These are phyloP conservation scores for Sturnira hondurensis DNA, from an alignment of 2,113 vertebrate species.

Conservation along the genomic window DNA sequence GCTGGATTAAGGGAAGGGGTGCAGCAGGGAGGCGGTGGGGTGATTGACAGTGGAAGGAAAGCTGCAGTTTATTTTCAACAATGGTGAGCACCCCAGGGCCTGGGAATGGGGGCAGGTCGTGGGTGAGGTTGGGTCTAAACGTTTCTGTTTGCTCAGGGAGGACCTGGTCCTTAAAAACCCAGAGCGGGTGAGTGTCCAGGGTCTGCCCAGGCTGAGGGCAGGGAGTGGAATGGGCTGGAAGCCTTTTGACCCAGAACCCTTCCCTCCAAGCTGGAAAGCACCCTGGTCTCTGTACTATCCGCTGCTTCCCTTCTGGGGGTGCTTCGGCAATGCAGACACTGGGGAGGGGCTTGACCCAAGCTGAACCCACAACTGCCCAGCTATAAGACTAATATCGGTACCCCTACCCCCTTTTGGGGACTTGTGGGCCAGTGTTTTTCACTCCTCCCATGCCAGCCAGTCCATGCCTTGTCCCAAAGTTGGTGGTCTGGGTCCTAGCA, in stretches of 20 bases:
- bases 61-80: not conserved
- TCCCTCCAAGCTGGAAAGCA: not conserved
- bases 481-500: not conserved
- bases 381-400: not conserved
- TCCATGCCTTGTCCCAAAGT: not conserved
- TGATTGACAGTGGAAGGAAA: not conserved
- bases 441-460: not conserved
- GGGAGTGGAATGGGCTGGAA: not conserved
- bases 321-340: constrained; percentile 80
- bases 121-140: constrained; percentile 39
- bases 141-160: constrained; percentile 62
- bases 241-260: not conserved
- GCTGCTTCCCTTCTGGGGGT: constrained; percentile 71
- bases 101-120: not conserved
- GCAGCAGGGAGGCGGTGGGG: not conserved
- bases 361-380: not conserved
- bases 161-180: not conserved
- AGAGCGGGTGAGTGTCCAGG: not conserved
- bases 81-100: not conserved
- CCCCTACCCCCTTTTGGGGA: not conserved
- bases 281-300: no score
- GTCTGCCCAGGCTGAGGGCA: not conserved
- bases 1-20: not conserved
- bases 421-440: not conserved
- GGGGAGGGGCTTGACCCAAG: constrained; percentile 80